phyloP scores from a whole-genome alignment of 2,888 invertebrate genomes.

The Anarsia innoxiella region DNA sequence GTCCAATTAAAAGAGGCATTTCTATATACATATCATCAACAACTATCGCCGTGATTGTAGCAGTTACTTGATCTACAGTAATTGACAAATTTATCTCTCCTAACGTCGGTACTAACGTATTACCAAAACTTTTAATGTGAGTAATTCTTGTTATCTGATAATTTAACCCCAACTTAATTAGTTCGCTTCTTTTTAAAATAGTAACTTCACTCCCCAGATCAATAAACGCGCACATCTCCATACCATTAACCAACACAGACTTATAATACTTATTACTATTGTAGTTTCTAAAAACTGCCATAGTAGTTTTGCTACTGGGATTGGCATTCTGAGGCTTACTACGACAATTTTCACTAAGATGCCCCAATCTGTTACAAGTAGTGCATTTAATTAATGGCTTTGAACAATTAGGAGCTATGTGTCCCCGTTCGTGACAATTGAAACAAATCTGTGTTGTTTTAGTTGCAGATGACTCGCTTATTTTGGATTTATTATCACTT shows the following conservation, averaged over 20 bases:
- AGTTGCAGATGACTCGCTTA: no score
- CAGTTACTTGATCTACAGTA: background rate
- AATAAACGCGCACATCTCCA: no score
- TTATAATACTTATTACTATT: background rate
- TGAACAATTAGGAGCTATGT: no score
- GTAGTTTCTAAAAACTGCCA: background rate
- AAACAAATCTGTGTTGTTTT: no score
- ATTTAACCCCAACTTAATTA: background rate
- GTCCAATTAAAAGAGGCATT: background rate
- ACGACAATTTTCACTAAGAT: no score
- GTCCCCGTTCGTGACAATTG: no score
- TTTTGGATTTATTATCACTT: no score
- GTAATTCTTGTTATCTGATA: background rate
- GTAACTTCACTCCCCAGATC: no score
- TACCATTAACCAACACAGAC: background rate
- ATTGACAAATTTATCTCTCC: background rate
- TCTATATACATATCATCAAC: background rate
- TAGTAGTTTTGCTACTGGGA: background rate
- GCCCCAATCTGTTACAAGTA: background rate
- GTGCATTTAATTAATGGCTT: background rate
- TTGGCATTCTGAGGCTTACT: no score
- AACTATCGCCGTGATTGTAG: background rate
- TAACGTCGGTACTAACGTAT: slow-evolving; percentile 1
- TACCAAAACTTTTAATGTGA: slow-evolving; percentile 2
- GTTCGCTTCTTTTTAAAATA: background rate